Evolutionary conservation across 92 coral and sea anemone species (phyloP).

Genomic region (Montipora capitata): DNA sequence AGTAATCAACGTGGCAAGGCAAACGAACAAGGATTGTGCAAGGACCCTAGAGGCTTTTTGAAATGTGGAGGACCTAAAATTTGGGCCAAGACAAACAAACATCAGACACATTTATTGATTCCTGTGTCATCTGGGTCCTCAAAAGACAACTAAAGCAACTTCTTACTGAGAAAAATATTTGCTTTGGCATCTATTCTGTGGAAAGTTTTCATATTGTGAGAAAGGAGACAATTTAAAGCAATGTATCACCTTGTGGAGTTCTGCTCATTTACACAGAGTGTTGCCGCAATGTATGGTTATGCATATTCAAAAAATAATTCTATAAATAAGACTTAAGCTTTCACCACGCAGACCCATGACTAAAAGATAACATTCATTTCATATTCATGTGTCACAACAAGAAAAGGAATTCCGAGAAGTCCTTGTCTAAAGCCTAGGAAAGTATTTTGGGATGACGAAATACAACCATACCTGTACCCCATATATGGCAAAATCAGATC

Average conservation of each 20-base stretch:
- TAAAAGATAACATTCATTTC: slow-evolving; percentile 5
- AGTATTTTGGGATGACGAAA: too few species aligned
- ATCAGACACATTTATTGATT: too few species aligned
- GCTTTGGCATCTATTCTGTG: background rate
- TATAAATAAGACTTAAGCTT: too few species aligned
- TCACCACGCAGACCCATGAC: background rate
- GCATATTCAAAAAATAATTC: background rate
- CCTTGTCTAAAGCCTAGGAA: background rate
- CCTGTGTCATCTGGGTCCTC: too few species aligned
- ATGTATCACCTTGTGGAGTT: background rate
- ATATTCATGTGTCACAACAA: background rate
- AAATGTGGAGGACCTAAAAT: too few species aligned
- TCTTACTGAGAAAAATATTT: background rate
- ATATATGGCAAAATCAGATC: background rate
- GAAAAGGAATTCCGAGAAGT: background rate
- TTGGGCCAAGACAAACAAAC: too few species aligned
- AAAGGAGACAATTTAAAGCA: too few species aligned
- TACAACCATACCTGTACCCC: too few species aligned
- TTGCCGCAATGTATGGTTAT: background rate
- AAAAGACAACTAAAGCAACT: too few species aligned
- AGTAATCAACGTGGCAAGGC: too few species aligned
- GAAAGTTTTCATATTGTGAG: background rate
- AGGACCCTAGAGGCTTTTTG: too few species aligned
- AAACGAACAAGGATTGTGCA: too few species aligned
- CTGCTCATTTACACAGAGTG: slow-evolving; percentile 3